phyloP scores from a whole-genome alignment of 2,888 invertebrate genomes.

The Nomada ferruginata region DNA sequence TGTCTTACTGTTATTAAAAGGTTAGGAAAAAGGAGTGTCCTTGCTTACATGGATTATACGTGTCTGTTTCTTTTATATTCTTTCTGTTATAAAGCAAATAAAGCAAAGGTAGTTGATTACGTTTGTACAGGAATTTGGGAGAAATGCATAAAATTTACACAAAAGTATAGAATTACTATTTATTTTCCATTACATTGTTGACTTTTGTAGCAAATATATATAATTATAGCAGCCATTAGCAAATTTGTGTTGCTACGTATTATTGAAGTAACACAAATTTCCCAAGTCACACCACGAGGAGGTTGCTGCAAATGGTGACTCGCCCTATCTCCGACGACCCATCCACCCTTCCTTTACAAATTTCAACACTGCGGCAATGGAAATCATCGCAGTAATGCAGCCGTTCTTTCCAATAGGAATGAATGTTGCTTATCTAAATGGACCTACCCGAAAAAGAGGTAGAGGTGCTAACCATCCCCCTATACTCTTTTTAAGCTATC shows the following conservation, averaged over 20 bases:
- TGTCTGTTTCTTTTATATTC: no score
- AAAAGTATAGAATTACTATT: no score
- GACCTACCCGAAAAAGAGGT: constrained; percentile 36
- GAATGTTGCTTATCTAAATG: not conserved
- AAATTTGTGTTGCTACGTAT: constrained; percentile 20
- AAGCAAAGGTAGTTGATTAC: no score
- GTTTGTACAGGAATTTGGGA: no score
- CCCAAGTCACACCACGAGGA: no score
- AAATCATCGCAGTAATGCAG: not conserved
- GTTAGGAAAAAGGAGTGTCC: no score
- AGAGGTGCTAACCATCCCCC: constrained; percentile 29
- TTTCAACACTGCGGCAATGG: not conserved
- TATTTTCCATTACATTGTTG: no score
- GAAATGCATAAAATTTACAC: not conserved
- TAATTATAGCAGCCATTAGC: constrained; percentile 46
- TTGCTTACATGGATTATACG: no score
- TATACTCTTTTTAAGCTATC: not conserved
- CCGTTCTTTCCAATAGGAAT: not conserved
- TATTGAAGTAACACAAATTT: not conserved
- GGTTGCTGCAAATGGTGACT: constrained; percentile 53
- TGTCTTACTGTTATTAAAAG: no score
- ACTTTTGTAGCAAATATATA: not conserved
- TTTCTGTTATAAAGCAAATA: no score
- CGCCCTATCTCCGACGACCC: constrained; percentile 48
- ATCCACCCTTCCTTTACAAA: constrained; percentile 50